Percentiles rank a stretch among this genome's conserved stretches.
Evolutionary conservation across 1,140 invertebrate genomes (phyloP).

Genomic region (Rhynchophorus ferrugineus): DNA sequence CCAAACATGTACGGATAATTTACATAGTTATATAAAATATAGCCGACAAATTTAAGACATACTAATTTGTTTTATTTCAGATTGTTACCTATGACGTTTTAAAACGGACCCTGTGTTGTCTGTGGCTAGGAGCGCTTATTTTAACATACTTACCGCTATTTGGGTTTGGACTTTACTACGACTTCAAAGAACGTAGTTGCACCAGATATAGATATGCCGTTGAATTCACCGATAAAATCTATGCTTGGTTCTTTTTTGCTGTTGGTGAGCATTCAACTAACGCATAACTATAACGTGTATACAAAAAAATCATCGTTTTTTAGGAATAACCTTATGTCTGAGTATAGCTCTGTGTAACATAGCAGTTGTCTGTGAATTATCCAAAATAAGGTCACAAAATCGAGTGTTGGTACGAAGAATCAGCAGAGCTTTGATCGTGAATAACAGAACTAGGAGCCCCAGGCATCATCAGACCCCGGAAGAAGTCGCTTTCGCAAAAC

Average conservation of each 20-base stretch:
- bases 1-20: no score
- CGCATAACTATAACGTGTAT: background rate
- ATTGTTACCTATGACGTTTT: slow-evolving; percentile 70
- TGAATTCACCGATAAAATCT: slow-evolving; percentile 55
- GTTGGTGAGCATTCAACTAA: slow-evolving; percentile 54
- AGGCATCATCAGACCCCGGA: slow-evolving; percentile 55
- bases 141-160: slow-evolving; percentile 68
- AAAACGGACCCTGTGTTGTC: slow-evolving; percentile 57
- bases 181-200: slow-evolving; percentile 48
- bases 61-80: no score
- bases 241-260: slow-evolving; percentile 69
- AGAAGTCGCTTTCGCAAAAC: slow-evolving; percentile 72
- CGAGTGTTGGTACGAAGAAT: slow-evolving; percentile 46
- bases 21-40: no score
- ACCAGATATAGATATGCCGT: slow-evolving; percentile 63
- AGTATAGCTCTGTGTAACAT: slow-evolving; percentile 76
- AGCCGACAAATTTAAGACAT: no score
- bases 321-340: slow-evolving; percentile 64
- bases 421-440: slow-evolving; percentile 45
- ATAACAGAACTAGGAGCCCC: slow-evolving; percentile 40
- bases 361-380: slow-evolving; percentile 69
- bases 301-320: slow-evolving; percentile 19
- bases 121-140: slow-evolving; percentile 60
- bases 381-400: slow-evolving; percentile 49
- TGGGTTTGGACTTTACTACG: slow-evolving; percentile 72